Base-by-base conservation (phyloP, 2,113 vertebrate genomes). In the Tonatia bakeri region DNA sequence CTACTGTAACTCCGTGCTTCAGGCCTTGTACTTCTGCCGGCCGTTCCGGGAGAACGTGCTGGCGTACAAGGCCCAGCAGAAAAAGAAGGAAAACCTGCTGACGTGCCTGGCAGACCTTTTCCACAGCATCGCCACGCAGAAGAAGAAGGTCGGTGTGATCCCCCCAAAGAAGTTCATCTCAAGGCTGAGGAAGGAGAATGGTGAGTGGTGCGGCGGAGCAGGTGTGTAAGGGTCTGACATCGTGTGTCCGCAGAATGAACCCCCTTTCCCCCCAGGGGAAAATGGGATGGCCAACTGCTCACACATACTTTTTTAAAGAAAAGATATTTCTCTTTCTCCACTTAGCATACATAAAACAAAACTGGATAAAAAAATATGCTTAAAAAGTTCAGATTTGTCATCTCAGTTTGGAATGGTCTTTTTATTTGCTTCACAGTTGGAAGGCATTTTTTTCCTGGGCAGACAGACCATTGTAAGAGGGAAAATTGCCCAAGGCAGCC, bases 121-220 rank as follows among this genome's bases (percentile, higher is more conserved):
- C 98, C 99, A 99, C 98, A 99, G 99, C 98, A 99, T 99, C 28
- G 98, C 99, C 97, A 99, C 99, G 0, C 99, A 99, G 98, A 99
- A 99, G 98, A 99, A 99, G 98, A 99, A 99, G 98, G 99, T 99
- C 76, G 99, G 99, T 84, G 99, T 99, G 98, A 99, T 99, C 98
- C 99, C 99, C 28, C 99, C 99, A 94, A 99, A 99, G 98, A 99
- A 99, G 98, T 99, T 99, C 98, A 99, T 99, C 98, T 99, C 99
- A 1, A 98, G 99, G 52, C 98, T 99, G 90, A 99, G 99, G 43
- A 99, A 99, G 90, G 99, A 99, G 98, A 99, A 99, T 0, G 99
- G 99, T 99, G 97, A 99, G 99, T 96, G 2, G 2, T 2, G 3
- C 1, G 24, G 52, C 2, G 20, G 3, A 0, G 1, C 0, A 3